phyloP scores from a whole-genome alignment of 2,113 vertebrate genomes.

The Perca schrenkii region DNA sequence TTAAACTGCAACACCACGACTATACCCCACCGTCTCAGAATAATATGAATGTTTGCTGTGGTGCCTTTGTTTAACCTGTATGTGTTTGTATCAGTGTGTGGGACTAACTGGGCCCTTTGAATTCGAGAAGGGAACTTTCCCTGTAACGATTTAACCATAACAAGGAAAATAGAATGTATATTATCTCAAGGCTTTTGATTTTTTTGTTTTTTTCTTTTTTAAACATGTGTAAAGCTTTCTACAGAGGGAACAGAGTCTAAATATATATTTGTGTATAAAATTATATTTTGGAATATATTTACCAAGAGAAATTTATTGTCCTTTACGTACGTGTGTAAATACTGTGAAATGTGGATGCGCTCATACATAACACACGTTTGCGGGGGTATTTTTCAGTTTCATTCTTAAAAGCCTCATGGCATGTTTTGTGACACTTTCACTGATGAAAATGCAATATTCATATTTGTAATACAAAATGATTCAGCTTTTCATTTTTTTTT shows the following conservation, averaged over 20 bases:
- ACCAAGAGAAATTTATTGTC: conserved; percentile 80
- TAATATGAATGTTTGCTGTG: conserved; percentile 71
- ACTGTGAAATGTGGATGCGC: conserved; percentile 82
- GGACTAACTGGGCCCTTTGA: conserved; percentile 20
- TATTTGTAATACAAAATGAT: not conserved
- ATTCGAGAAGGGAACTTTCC: conserved; percentile 1
- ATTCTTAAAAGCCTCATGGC: not conserved
- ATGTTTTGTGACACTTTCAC: conserved; percentile 30
- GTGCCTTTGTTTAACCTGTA: conserved; percentile 27
- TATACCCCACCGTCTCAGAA: conserved; percentile 61
- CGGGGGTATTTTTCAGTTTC: conserved; percentile 9
- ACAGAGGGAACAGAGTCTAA: conserved; percentile 80
- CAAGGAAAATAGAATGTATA: conserved; percentile 73
- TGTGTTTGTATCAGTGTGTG: not conserved
- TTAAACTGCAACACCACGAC: conserved; percentile 34
- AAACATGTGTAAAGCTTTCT: conserved; percentile 82
- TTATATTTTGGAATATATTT: conserved; percentile 84
- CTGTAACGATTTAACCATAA: conserved; percentile 10
- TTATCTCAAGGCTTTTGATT: conserved; percentile 63
- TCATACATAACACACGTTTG: conserved; percentile 23
- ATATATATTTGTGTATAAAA: conserved; percentile 85
- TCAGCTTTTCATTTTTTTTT: not conserved
- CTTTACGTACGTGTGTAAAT: conserved; percentile 67
- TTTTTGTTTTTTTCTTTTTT: conserved; percentile 57
- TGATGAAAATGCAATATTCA: not conserved